phyloP scores from a whole-genome alignment of 2,113 vertebrate genomes.

The Megalops atlanticus region DNA sequence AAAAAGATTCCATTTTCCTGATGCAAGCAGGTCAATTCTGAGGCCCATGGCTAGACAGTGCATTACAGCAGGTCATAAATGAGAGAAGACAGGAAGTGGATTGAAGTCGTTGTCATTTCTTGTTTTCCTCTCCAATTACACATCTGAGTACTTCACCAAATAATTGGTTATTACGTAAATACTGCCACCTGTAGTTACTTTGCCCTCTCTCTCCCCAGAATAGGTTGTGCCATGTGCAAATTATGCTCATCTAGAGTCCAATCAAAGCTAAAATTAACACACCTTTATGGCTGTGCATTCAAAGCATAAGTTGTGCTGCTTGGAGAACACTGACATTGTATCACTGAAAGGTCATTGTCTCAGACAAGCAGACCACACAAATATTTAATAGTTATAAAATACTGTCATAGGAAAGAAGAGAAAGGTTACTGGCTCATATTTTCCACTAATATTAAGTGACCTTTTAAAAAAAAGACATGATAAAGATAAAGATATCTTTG shows the following conservation, averaged over 20 bases:
- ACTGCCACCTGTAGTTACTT: conserved; percentile 9
- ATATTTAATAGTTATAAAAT: too few species aligned
- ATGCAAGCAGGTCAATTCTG: conserved; percentile 11
- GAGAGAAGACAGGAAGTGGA: conserved; percentile 10
- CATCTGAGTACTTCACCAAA: not conserved
- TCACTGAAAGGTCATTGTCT: not conserved
- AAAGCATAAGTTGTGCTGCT: not conserved
- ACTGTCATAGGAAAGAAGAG: not conserved
- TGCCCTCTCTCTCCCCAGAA: not conserved
- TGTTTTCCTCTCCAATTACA: conserved; percentile 2
- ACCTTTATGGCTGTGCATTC: not conserved
- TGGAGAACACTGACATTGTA: not conserved
- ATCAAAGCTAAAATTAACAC: not conserved
- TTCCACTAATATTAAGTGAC: not conserved
- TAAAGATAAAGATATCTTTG: not conserved
- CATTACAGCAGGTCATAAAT: not conserved
- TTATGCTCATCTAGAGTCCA: not conserved
- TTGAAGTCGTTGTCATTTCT: conserved; percentile 23
- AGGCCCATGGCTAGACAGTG: not conserved
- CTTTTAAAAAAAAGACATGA: not conserved
- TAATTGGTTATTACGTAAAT: conserved; percentile 8
- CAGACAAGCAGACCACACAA: too few species aligned
- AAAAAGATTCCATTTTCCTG: conserved; percentile 21
- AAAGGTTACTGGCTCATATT: not conserved
- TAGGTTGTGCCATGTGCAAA: not conserved